Evolutionary conservation across 37 sponge, comb jelly and placozoan genomes (phyloP), one percentile per base, ranked within the genome.

Genomic region (Chondrilla cf. caribensis): DNA sequence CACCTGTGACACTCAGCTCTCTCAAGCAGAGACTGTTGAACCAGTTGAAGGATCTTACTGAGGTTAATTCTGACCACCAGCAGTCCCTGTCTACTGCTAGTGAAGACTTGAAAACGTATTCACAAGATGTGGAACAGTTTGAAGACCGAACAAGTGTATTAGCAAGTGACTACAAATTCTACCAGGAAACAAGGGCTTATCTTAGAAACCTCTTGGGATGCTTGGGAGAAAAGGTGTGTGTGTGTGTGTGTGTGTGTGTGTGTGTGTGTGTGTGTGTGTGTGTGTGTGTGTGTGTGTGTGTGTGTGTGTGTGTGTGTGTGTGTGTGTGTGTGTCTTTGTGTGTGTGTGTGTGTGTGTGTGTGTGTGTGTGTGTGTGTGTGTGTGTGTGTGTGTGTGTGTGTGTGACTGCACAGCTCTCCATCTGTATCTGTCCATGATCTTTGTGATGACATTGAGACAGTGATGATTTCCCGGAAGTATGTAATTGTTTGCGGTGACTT

Each of bases 171-270:
- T 95, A 92, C 60, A 66, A 81, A 51, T 92, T 95, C 83, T 95
- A 57, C 70, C 95, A 95, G 42, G 88, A 92, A 35, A 92, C 83
- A 78, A 77, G 85, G 41, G 90, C 85, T 19, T 95, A 95, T 81
- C 44, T 95, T 0, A 76, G 81, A 19, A 93, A 73, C 25, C 76
- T 73, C 1, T 40, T 73, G 21, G 76, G 76, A n/a, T 73, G 76
- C 6, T 37, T 73, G 17, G 41, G 38, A n/a, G 76, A 73, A 9
- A 73, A 73, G 76, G 76, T 73, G 41, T 4, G 44, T 62, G 5
- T 6, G 64, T 26, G n/a, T 29, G 64, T 26, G 35, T 36, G 57
- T 14, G 14, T 22, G 28, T 3, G 9, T 59, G 47, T 79, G 64
- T 28, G 58, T 43, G 31, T 75, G 54, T 58, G 79, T 64, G 39